Conservation (phyloP, 1,140 invertebrate genomes). For the Antheraea mylitta region DNA sequence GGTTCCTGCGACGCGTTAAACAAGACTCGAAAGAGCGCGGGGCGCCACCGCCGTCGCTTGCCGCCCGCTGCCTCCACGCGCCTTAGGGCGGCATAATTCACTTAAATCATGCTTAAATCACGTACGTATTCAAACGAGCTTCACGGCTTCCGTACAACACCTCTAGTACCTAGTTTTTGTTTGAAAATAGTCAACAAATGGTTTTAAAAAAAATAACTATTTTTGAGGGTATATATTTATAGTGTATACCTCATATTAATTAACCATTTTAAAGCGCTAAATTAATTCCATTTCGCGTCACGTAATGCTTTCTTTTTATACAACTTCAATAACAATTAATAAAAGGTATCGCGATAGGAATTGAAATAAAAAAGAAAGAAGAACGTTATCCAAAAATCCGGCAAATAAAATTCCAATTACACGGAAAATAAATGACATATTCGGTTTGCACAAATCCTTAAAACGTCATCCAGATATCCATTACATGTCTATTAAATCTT, state of each 20-base stretch:
- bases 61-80: not conserved
- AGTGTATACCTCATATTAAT: too few species aligned
- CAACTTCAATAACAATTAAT: too few species aligned
- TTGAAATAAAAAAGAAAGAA: slow-evolving; percentile 17
- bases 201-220: too few species aligned
- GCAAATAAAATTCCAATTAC: slow-evolving; percentile 76
- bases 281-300: too few species aligned
- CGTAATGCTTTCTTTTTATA: too few species aligned
- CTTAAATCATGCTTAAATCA: slow-evolving; percentile 51
- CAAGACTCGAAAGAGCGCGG: slow-evolving; percentile 31
- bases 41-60: slow-evolving; percentile 16
- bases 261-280: too few species aligned
- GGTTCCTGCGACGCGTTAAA: slow-evolving; percentile 47
- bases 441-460: slow-evolving; percentile 79
- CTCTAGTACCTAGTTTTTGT: slow-evolving; percentile 16
- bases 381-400: slow-evolving; percentile 54
- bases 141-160: slow-evolving; percentile 17
- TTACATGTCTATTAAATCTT: slow-evolving; percentile 79
- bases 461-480: slow-evolving; percentile 79
- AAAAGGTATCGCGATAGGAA: too few species aligned
- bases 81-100: slow-evolving; percentile 49
- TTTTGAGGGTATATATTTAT: too few species aligned
- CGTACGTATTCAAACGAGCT: slow-evolving; percentile 34
- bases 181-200: too few species aligned
- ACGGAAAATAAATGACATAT: slow-evolving; percentile 72